These are phyloP conservation scores for Pseudanteris insignis DNA, from an alignment of 2,888 invertebrate species.

Conservation along the genomic window DNA sequence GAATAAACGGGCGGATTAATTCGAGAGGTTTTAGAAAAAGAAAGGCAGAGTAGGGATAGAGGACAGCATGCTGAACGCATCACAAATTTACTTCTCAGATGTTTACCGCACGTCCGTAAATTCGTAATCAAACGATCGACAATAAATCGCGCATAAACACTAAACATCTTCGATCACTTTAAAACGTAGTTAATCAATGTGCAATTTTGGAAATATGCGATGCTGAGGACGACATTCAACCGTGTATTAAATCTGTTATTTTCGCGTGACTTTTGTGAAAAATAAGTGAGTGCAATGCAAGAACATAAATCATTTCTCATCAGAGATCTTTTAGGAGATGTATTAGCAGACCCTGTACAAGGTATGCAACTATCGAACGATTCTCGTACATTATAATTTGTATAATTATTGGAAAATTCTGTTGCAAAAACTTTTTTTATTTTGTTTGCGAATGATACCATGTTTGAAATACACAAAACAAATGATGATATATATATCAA, in stretches of 20 bases:
- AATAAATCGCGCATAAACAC: constrained; percentile 6
- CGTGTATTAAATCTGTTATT: neutral
- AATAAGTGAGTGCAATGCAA: constrained; percentile 56
- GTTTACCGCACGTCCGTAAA: constrained; percentile 19
- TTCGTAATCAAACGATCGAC: constrained; percentile 9
- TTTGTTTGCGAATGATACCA: neutral
- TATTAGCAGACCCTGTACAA: constrained; percentile 69
- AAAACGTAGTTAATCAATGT: neutral
- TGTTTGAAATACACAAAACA: too few relatives aligned
- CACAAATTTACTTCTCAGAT: constrained; percentile 20
- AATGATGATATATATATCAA: too few relatives aligned
- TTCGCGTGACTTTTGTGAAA: constrained; percentile 9
- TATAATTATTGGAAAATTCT: too few relatives aligned
- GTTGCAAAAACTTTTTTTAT: neutral
- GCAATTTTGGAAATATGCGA: constrained; percentile 5
- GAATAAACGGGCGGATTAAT: constrained; percentile 66
- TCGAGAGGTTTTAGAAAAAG: constrained; percentile 52
- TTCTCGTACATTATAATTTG: too few relatives aligned
- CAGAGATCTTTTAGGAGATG: constrained; percentile 83
- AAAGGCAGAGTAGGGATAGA: constrained; percentile 24
- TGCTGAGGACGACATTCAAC: neutral
- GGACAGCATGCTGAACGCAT: constrained; percentile 10
- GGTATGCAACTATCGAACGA: constrained; percentile 67
- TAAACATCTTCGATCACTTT: constrained; percentile 7
- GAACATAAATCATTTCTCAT: constrained; percentile 82